Percentiles rank a stretch among this genome's conserved stretches.
These are phyloP conservation scores for Bemisia tabaci DNA, from an alignment of 1,140 invertebrate genomes.

Conservation along the genomic window DNA sequence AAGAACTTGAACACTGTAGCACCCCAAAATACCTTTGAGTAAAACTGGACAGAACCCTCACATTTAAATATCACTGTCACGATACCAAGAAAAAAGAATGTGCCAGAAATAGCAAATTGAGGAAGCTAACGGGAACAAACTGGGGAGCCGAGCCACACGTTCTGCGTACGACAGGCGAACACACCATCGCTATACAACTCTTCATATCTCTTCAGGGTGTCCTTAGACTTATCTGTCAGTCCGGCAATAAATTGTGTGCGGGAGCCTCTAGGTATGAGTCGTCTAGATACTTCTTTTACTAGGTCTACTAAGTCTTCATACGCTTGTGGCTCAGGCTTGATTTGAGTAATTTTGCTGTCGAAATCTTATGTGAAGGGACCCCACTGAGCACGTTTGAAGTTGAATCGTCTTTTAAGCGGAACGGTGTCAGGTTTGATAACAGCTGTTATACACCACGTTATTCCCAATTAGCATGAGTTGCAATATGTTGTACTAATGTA, in stretches of 20 bases:
- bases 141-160: too few relatives aligned
- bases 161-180: conserved; percentile 1
- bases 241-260: not conserved
- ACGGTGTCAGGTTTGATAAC: not conserved
- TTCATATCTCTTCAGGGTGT: conserved; percentile 5
- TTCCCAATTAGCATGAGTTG: too few relatives aligned
- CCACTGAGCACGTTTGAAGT: conserved; percentile 2
- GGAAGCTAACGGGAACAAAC: conserved; percentile 7
- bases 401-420: conserved; percentile 2
- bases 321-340: not conserved
- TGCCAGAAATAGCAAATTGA: conserved; percentile 7
- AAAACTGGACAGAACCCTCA: conserved; percentile 4
- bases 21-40: conserved; percentile 8
- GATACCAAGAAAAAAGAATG: not conserved
- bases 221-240: not conserved
- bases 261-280: conserved; percentile 6
- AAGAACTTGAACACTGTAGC: conserved; percentile 4
- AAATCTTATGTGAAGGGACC: too few relatives aligned
- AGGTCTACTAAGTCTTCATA: conserved; percentile 8
- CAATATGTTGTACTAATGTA: too few relatives aligned
- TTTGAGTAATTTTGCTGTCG: too few relatives aligned
- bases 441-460: too few relatives aligned
- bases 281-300: conserved; percentile 5
- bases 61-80: conserved; percentile 7
- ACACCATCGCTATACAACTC: too few relatives aligned